phyloP scores from a whole-genome alignment of 2,797 vertebrate species.

The Cercopithecus mitis region DNA sequence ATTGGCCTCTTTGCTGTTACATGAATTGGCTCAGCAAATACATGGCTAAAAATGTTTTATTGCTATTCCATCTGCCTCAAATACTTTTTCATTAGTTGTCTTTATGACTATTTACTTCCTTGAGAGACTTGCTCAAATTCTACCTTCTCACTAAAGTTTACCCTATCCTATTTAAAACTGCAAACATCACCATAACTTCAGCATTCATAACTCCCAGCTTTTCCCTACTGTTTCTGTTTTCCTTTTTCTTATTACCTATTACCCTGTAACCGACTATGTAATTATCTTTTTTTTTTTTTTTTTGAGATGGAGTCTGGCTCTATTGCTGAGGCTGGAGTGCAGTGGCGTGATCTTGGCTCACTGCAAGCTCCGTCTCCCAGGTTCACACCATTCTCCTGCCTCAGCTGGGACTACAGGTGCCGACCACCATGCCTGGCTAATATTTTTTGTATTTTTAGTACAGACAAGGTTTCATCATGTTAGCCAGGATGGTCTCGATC shows the following conservation, averaged over 20 bases:
- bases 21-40: neutral
- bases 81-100: neutral
- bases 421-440: fast-evolving
- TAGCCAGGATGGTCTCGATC: no score
- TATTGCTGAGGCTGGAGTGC: no score
- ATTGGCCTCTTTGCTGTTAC: neutral
- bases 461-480: no score
- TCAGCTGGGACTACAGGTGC: no score
- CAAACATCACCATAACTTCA: neutral
- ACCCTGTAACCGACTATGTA: neutral
- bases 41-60: neutral
- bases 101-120: neutral
- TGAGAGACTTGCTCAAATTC: neutral
- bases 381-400: no score
- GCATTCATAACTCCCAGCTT: neutral
- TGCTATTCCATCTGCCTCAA: neutral
- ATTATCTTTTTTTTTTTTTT: neutral
- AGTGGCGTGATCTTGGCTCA: no score
- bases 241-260: neutral
- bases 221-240: neutral
- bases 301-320: no score
- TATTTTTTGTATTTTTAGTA: no score
- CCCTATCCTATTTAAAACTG: neutral
- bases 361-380: no score
- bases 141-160: neutral